These are phyloP conservation scores for Drosophila ercepeae DNA, from an alignment of 1,140 invertebrate species.

Conservation along the genomic window DNA sequence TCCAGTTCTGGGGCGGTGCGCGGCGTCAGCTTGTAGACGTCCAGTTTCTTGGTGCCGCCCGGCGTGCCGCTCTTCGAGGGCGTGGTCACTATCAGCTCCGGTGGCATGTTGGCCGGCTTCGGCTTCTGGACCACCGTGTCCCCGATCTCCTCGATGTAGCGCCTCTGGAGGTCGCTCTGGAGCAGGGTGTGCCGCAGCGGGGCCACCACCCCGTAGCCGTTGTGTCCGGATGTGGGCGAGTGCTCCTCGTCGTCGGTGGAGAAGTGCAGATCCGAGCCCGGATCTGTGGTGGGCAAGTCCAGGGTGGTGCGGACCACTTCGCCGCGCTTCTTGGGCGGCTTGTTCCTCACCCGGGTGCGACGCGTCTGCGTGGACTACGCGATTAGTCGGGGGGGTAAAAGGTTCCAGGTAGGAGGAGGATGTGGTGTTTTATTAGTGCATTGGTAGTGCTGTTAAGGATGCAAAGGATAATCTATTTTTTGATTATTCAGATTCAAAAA, in stretches of 20 bases:
- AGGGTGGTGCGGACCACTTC: constrained; percentile 81
- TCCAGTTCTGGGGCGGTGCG: constrained; percentile 51
- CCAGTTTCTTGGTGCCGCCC: constrained; percentile 45
- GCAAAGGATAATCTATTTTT: too few relatives aligned
- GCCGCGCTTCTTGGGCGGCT: constrained; percentile 63
- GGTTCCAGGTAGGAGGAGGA: not conserved
- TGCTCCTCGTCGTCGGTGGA: constrained; percentile 85
- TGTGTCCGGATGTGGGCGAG: constrained; percentile 36
- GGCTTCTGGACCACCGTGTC: constrained; percentile 68
- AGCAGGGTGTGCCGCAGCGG: constrained; percentile 63
- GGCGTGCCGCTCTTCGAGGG: constrained; percentile 52
- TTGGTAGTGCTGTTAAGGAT: not conserved
- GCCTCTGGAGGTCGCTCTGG: constrained; percentile 75
- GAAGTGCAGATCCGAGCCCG: constrained; percentile 85
- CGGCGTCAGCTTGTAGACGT: constrained; percentile 64
- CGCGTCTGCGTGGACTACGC: constrained; percentile 45
- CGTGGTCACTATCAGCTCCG: constrained; percentile 80
- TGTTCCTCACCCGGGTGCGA: constrained; percentile 57
- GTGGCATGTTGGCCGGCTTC: constrained; percentile 69
- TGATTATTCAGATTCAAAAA: not conserved
- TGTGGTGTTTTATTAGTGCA: not conserved
- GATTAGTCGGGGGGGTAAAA: constrained; percentile 12
- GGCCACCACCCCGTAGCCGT: constrained; percentile 59
- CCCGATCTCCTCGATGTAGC: constrained; percentile 73
- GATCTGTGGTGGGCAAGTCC: constrained; percentile 85